A percentile compares a stretch with the other conserved stretches of the same genome.
Evolutionary conservation across 2,888 invertebrate genomes (phyloP).

Genomic region (Drosophila neonasuta): DNA sequence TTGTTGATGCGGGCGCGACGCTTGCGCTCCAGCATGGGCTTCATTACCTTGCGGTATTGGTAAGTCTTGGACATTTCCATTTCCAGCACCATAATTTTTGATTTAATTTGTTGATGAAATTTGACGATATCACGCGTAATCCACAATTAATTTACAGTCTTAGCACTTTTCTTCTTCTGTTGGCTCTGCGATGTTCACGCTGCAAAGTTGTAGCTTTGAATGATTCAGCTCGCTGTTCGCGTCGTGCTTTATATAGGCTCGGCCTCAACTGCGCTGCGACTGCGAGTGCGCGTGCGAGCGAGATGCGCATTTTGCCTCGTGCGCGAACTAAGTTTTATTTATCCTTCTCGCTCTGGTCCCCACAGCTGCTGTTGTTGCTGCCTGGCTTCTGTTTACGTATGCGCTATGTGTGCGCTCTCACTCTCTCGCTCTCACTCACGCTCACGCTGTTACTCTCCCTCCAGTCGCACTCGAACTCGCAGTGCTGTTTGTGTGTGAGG

Average conservation of each 20-base stretch:
- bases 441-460: constrained; percentile 33
- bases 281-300: constrained; percentile 57
- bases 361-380: constrained; percentile 47
- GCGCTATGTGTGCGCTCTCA: constrained; percentile 53
- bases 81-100: constrained; percentile 79
- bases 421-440: constrained; percentile 26
- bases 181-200: constrained; percentile 53
- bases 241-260: constrained; percentile 81
- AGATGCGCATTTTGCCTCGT: constrained; percentile 74
- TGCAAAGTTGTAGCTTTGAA: constrained; percentile 79
- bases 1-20: constrained; percentile 94
- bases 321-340: constrained; percentile 56
- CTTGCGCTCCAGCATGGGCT: constrained; percentile 95
- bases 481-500: constrained; percentile 42
- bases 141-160: constrained; percentile 52
- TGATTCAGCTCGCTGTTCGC: constrained; percentile 76
- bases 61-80: constrained; percentile 91
- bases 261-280: constrained; percentile 30
- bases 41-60: constrained; percentile 97
- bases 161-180: not conserved
- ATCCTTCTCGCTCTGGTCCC: constrained; percentile 51
- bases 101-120: not conserved
- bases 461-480: not conserved
- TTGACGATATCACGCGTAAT: constrained; percentile 67
- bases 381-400: constrained; percentile 76